Base-by-base conservation (phyloP, 2,797 vertebrate genomes). In the Tarsius wallacei region DNA sequence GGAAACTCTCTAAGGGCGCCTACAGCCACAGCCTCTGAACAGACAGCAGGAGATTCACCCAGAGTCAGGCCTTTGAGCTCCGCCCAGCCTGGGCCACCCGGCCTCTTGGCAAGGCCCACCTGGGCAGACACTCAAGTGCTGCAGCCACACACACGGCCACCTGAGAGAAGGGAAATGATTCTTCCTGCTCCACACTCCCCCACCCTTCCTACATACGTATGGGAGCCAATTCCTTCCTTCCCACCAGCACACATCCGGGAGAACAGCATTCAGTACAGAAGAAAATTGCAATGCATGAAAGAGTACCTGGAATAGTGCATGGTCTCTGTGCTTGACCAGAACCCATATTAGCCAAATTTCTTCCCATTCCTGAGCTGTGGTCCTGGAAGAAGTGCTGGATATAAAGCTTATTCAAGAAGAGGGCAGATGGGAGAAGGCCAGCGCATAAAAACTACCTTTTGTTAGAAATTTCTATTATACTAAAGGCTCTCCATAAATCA, bases 41-140 rank as follows among this genome's bases (percentile, higher is more conserved):
- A 78, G 53, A 21, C 26, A 63, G 63, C 33, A n/a, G 12, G 63
- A 93, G 21, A 63, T 24, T 31, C 61, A 9, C 76, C 24, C 31
- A 77, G 59, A 71, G 51, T 22, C 49, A 28, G 66, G n/a, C 7
- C 73, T 28, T 24, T 10, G 47, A 76, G 28, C 76, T 14, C 51
- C 5, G 5, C n/a, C 71, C 55, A 19, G 4, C 13, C 28, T 1
- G 26, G 53, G 83, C 73, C 78, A 73, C 64, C 51, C 14, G 0
- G 73, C 63, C 71, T 80, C 77, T 68, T 84, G 91, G 93, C 91
- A 91, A 53, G 9, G 28, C 42, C 71, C 89, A 22, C 2, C 53
- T 1, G 17, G 14, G 17, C 53, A 66, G 80, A 53, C 14, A n/a
- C 66, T 22, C 33, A 61, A 28, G 26, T 0, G 0, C 28, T 14